Evolutionary conservation across 1,140 invertebrate species (phyloP), one percentile per base, ranked within the genome.

Genomic region (Euwallacea fornicatus): DNA sequence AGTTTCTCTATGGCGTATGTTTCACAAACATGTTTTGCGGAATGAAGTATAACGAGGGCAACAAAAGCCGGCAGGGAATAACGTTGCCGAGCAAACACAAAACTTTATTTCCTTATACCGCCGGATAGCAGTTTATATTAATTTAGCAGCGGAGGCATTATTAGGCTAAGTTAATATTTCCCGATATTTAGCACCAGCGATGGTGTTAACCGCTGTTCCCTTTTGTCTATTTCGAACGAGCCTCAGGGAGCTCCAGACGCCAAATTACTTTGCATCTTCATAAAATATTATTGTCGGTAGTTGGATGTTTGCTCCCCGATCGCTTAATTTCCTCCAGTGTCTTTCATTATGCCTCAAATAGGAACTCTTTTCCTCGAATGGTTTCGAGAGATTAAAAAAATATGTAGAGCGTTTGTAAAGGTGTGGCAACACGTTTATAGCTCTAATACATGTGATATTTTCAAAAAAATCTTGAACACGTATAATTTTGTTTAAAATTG

Each of bases 131-230:
- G 66, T 68, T 60, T 68, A 61, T 61, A 68, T 68, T 68, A 68
- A 68, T 68, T 68, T 68, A 56, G 16, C 42, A 66, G 50, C 33
- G 7, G 42, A 53, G 44, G 55, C 66, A 61, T 61, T 68, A 68
- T 68, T 61, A 61, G 66, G 41, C 58, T 68, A 68, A 50, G 66
- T 68, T 68, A 59, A 68, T 68, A 68, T 68, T 68, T 68, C 56
- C 56, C 66, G 58, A 68, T 68, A 68, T 68, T 66, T 66, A 66
- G 53, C 54, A 66, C 42, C 42, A 47, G 46, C 42, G 65, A 58
- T 66, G 65, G 42, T 66, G 54, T 58, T 66, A 58, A 66, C 65
- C 65, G 50, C 15, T 42, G 50, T 54, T 65, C 63, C 47, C 63
- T 54, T 65, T 66, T 66, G 53, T 58, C 65, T 56, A 58, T 66